Base-by-base conservation (phyloP, 2,888 invertebrate species). In the Rosalia funebris region DNA sequence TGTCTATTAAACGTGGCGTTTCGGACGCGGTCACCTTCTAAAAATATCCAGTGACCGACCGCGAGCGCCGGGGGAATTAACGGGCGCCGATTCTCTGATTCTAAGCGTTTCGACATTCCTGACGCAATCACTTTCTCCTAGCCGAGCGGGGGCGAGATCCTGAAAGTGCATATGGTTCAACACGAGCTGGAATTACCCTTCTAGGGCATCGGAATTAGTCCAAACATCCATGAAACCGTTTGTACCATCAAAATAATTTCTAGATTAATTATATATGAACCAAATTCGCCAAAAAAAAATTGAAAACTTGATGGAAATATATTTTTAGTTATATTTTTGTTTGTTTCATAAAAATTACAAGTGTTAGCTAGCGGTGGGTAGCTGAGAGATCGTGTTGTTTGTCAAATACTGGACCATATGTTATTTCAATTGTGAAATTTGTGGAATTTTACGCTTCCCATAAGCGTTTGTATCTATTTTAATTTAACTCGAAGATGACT, bases 111-210 rank as follows among this genome's bases (percentile, higher is more conserved):
- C 53, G 42, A 53, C 42, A 53, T 31, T 11, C 31, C 25, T 57
- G 57, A 50, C 57, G 57, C 50, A 57, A 50, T 41, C 57, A 57
- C 57, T 57, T 57, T 57, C 57, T 57, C 57, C n/a, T 57, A 17
- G 44, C 34, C 10, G 25, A 44, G 57, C 57, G 57, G 57, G 57
- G 57, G 57, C 57, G 55, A 42, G 46, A 34, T 57, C 47, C 44
- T 53, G 25, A 41, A 55, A 37, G 5, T 46, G 31, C 62, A 62
- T 55, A 62, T 54, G 58, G 55, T 45, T 11, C 17, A 17, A 50
- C 54, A 50, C 53, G 10, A 19, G 44, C 36, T 11, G 15, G 31
- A 53, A 46, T 59, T 37, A 34, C 31, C 16, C 36, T 36, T 25
- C 17, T 37, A 45, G 37, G 17, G 36, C 10, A 34, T 2, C 20